These are phyloP conservation scores for Solenopsis fugax DNA, from an alignment of 1,140 invertebrate genomes.

Conservation along the genomic window DNA sequence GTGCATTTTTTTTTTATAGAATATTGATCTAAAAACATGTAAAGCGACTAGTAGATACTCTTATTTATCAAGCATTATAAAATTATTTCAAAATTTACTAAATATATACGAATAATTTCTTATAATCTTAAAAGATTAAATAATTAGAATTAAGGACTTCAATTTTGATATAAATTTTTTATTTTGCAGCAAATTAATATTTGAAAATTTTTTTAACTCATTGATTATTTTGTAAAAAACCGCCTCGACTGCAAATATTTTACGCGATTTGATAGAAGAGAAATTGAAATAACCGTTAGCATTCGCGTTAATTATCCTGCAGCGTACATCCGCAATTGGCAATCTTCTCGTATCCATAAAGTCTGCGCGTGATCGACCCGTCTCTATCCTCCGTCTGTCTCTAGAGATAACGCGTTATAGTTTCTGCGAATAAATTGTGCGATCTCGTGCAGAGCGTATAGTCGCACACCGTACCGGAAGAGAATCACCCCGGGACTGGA, in stretches of 20 bases:
- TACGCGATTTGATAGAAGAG: background rate
- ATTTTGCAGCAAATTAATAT: background rate
- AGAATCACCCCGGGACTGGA: conserved; percentile 28
- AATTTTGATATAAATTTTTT: background rate
- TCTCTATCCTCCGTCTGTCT: conserved; percentile 28
- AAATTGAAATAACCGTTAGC: conserved; percentile 13
- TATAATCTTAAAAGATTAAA: background rate
- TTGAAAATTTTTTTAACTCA: background rate
- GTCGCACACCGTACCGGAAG: conserved; percentile 40
- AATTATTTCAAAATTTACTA: background rate
- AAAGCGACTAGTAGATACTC: background rate
- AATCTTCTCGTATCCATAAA: conserved; percentile 40
- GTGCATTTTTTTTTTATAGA: background rate
- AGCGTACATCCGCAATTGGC: background rate
- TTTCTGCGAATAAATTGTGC: conserved; percentile 39
- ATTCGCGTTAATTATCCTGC: conserved; percentile 12
- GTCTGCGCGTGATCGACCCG: conserved; percentile 3
- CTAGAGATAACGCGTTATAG: conserved; percentile 51
- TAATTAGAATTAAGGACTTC: background rate
- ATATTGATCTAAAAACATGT: background rate
- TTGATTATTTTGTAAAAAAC: background rate
- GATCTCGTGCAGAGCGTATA: background rate
- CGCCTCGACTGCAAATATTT: background rate
- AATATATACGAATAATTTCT: background rate
- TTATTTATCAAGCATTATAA: background rate